Evolutionary conservation across 2,797 vertebrate genomes (phyloP).

Genomic region (Lycodopsis pacificus): DNA sequence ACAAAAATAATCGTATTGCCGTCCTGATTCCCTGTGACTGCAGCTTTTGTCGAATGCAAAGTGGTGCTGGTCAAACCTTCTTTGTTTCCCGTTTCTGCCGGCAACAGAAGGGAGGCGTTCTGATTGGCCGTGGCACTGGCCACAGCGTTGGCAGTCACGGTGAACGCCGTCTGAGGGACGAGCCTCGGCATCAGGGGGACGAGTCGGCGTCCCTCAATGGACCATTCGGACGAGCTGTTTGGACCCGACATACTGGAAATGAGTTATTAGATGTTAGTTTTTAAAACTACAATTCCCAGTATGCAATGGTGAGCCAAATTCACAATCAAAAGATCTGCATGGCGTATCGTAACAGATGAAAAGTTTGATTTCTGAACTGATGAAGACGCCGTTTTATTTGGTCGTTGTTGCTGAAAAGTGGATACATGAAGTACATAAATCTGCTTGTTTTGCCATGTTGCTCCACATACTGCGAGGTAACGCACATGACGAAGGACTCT

Average conservation of each 20-base stretch:
- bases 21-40: neutral
- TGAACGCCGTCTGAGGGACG: constrained; percentile 98
- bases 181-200: constrained; percentile 97
- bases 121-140: constrained; percentile 94
- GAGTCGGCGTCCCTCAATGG: constrained; percentile 95
- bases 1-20: neutral
- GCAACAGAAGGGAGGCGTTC: constrained; percentile 92
- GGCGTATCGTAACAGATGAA: neutral
- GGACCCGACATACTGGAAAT: constrained; percentile 95
- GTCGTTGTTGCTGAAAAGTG: too few species aligned
- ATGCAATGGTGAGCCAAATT: neutral
- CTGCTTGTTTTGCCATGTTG: too few species aligned
- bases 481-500: neutral
- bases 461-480: neutral
- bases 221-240: constrained; percentile 98
- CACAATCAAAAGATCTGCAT: neutral
- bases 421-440: too few species aligned
- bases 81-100: constrained; percentile 96
- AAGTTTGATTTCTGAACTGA: neutral
- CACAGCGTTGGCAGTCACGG: constrained; percentile 93
- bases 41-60: neutral
- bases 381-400: too few species aligned
- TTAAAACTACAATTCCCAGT: neutral
- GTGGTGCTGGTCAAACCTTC: constrained; percentile 86
- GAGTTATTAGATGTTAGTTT: neutral